These are phyloP conservation scores for Phrynocephalus vlangalii DNA, from an alignment of 2,797 vertebrate genomes.

Conservation along the genomic window DNA sequence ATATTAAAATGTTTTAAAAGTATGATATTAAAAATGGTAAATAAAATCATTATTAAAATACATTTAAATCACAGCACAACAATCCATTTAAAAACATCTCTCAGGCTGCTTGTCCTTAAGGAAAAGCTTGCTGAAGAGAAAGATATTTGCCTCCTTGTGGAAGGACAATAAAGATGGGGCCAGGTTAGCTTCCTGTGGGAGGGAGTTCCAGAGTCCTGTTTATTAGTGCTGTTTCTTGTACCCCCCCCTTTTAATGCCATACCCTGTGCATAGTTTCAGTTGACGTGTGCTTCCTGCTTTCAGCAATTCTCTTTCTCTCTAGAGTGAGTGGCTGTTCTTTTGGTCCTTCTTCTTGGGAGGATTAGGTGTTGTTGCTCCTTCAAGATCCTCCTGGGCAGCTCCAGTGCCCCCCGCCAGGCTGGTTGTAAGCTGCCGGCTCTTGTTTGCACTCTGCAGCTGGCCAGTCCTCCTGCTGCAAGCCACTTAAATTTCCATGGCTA, in stretches of 20 bases:
- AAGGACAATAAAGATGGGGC: too few species aligned
- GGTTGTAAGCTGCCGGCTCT: background rate
- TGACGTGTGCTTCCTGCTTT: background rate
- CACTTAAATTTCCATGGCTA: constrained; percentile 31
- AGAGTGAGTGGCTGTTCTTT: constrained; percentile 18
- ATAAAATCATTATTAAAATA: too few species aligned
- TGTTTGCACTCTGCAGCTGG: background rate
- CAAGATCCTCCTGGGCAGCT: constrained; percentile 8
- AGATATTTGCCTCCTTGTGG: too few species aligned
- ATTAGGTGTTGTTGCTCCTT: background rate
- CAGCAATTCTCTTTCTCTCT: background rate
- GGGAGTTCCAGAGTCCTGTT: too few species aligned
- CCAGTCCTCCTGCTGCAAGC: background rate
- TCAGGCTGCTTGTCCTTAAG: too few species aligned
- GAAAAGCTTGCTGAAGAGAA: too few species aligned
- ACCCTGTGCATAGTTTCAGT: background rate
- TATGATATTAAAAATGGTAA: too few species aligned
- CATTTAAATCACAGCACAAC: too few species aligned
- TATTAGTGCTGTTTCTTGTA: background rate
- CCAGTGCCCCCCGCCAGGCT: background rate
- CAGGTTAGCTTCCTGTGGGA: too few species aligned
- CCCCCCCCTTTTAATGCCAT: too few species aligned
- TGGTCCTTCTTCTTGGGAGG: background rate
- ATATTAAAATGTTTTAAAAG: too few species aligned
- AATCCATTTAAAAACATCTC: too few species aligned